Percentiles rank a stretch among this genome's conserved stretches.
Evolutionary conservation across 64 coral and sea anemone species (phyloP).

Genomic region (Pachyseris speciosa): DNA sequence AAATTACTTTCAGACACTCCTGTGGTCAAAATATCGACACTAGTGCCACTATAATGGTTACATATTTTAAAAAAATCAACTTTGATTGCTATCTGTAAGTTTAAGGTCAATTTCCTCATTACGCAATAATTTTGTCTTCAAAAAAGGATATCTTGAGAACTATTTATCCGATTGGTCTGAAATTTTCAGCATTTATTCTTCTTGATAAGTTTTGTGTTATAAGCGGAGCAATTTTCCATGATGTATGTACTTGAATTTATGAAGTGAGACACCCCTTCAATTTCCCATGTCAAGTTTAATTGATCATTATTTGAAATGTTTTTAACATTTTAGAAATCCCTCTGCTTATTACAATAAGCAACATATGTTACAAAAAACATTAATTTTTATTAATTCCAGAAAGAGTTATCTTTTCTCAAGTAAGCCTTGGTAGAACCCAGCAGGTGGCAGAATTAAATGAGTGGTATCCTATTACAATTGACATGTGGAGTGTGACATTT

Average conservation of each 20-base stretch:
- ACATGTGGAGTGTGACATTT: background rate
- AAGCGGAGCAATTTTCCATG: conserved; percentile 40
- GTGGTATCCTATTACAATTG: background rate
- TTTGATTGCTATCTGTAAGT: too few species aligned
- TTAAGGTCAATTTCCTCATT: conserved; percentile 25
- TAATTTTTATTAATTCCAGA: too few species aligned
- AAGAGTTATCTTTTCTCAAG: too few species aligned
- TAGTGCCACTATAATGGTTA: background rate
- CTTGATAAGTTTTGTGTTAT: conserved; percentile 27
- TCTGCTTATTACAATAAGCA: conserved; percentile 21
- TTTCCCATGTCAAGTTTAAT: conserved; percentile 6
- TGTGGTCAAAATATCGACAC: background rate
- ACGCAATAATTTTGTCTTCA: background rate
- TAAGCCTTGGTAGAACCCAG: conserved; percentile 31
- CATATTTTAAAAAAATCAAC: conserved; percentile 8
- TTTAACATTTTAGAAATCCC: conserved; percentile 15
- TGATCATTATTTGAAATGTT: background rate
- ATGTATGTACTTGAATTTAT: background rate
- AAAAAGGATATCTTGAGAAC: too few species aligned
- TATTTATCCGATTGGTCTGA: too few species aligned
- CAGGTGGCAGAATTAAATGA: conserved; percentile 28
- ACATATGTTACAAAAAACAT: background rate
- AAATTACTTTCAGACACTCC: background rate
- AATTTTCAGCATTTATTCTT: conserved; percentile 64
- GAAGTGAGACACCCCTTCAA: too few species aligned